These are phyloP conservation scores for Panthera tigris DNA, from an alignment of 2,113 vertebrate genomes.

Conservation along the genomic window DNA sequence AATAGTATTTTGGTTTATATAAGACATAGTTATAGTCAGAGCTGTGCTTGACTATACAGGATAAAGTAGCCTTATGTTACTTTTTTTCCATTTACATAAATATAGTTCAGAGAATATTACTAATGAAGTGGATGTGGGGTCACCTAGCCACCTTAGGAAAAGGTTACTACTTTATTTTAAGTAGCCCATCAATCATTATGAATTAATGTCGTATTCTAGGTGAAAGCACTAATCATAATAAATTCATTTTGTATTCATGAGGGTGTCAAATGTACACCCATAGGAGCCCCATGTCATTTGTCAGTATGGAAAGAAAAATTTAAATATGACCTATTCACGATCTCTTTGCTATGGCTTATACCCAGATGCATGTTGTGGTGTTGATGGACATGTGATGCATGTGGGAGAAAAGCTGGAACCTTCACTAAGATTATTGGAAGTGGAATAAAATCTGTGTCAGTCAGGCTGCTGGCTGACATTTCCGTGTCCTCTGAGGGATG, in stretches of 20 bases:
- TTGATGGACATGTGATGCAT: background rate
- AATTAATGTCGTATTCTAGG: slow-evolving; percentile 72
- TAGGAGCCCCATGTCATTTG: slow-evolving; percentile 61
- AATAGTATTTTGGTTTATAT: slow-evolving; percentile 31
- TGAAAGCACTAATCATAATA: slow-evolving; percentile 78
- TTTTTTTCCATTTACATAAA: slow-evolving; percentile 70
- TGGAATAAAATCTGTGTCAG: slow-evolving; percentile 31
- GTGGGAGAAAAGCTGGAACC: background rate
- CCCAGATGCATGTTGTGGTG: background rate
- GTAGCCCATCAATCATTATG: slow-evolving; percentile 71
- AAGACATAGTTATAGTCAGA: slow-evolving; percentile 30
- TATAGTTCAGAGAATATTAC: slow-evolving; percentile 47
- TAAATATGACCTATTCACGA: slow-evolving; percentile 52
- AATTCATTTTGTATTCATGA: slow-evolving; percentile 77
- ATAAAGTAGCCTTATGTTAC: slow-evolving; percentile 53
- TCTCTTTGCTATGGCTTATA: slow-evolving; percentile 5
- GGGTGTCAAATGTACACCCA: slow-evolving; percentile 67
- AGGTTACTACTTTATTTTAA: slow-evolving; percentile 76
- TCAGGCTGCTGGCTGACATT: background rate
- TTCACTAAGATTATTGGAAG: slow-evolving; percentile 35
- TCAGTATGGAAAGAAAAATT: slow-evolving; percentile 55
- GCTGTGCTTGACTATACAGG: slow-evolving; percentile 29
- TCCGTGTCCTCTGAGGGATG: background rate
- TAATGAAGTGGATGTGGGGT: slow-evolving; percentile 72
- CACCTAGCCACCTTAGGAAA: slow-evolving; percentile 74